Evolutionary conservation across 2,888 invertebrate genomes (phyloP).

Genomic region (Andrena minutula): DNA sequence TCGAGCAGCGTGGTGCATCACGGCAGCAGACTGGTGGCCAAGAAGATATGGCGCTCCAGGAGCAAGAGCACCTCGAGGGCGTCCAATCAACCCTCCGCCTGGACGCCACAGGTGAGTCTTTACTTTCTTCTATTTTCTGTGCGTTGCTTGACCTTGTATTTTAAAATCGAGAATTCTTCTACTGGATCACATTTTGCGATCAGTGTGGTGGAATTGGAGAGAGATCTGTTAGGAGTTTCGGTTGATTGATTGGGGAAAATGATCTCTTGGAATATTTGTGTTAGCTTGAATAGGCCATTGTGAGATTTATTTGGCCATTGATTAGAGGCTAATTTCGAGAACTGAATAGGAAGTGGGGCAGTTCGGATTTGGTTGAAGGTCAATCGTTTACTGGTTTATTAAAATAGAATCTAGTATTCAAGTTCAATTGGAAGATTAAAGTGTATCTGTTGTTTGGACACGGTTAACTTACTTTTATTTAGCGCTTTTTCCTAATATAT

Average conservation of each 20-base stretch:
- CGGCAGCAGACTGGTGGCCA: conserved; percentile 90
- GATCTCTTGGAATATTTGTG: too few relatives aligned
- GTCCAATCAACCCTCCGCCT: conserved; percentile 87
- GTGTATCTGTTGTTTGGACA: too few relatives aligned
- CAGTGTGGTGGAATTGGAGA: too few relatives aligned
- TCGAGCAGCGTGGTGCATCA: conserved; percentile 94
- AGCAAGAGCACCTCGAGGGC: conserved; percentile 92
- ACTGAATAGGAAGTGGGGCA: too few relatives aligned
- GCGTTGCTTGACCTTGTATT: neutral
- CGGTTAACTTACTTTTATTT: neutral
- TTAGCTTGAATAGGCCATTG: too few relatives aligned
- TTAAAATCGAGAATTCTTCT: neutral
- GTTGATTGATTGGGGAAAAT: too few relatives aligned
- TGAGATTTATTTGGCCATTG: too few relatives aligned
- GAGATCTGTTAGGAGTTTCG: too few relatives aligned
- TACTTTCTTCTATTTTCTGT: neutral
- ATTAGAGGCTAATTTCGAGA: too few relatives aligned
- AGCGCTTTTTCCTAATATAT: neutral
- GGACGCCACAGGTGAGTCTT: conserved; percentile 94
- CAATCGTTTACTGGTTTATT: neutral
- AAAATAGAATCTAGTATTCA: neutral
- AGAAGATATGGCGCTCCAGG: conserved; percentile 93
- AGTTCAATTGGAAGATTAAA: neutral
- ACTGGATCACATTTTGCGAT: too few relatives aligned
- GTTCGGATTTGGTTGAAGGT: too few relatives aligned